Base-by-base conservation (phyloP, 2,888 invertebrate species). In the Pachymerium ferrugineum region DNA sequence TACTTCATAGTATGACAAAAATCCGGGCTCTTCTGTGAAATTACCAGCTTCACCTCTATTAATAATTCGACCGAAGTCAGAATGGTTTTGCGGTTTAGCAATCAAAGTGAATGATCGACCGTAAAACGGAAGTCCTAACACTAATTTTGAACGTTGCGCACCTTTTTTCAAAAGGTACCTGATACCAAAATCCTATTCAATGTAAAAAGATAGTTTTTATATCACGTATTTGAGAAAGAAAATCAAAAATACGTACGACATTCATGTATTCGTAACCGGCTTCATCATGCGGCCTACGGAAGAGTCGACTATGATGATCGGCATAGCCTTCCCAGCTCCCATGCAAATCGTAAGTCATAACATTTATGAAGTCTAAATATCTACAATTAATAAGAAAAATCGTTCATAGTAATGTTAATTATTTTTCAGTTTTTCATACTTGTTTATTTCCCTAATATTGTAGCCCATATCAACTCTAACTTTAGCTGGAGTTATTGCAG, bases 281-380 rank as follows among this genome's bases (percentile, higher is more conserved):
- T 76, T 91, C 92, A 80, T 93, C 93, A 67, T 92, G 89, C 1
- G 91, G 90, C 80, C 93, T 92, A 79, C 90, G 87, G 78, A 88
- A 93, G 47, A 94, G 82, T 0, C 94, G 94, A 0, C 94, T 92
- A 0, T 94, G 91, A 79, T 94, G 94, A 0, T 94, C 94, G 0
- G 94, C 94, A 81, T 90, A 90, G 80, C 92, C 92, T 79, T 94
- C 94, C 94, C 94, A 94, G 79, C 93, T 93, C 0, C 94, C 94
- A 78, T 94, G 93, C 83, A 89, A 93, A 80, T 94, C 94, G 79
- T 94, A 94, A 0, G 92, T 88, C 94, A 95, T 94, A 0, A 95
- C 88, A 0, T 93, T 89, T 77, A 94, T 91, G 92, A 93, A 94
- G 81, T 94, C 93, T 75, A 94, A 85, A 80, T 92, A 54, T 30